These are phyloP conservation scores for Prorops nasuta DNA, from an alignment of 1,140 invertebrate genomes.

Conservation along the genomic window DNA sequence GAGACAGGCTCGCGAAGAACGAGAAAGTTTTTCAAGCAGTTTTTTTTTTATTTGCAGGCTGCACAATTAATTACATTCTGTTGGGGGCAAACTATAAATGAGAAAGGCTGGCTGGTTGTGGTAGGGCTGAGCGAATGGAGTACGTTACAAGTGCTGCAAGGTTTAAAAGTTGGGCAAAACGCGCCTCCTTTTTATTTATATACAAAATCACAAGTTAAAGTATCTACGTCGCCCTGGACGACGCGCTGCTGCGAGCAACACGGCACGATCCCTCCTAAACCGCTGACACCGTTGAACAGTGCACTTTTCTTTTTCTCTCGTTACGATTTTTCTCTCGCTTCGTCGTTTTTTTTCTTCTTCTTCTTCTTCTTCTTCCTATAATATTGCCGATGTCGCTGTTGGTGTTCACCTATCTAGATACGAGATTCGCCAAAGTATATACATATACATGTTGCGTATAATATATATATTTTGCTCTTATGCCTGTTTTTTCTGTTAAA, in stretches of 20 bases:
- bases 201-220: slow-evolving; percentile 47
- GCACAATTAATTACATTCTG: background rate
- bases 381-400: too few species aligned
- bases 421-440: slow-evolving; percentile 6
- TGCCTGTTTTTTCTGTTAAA: slow-evolving; percentile 20
- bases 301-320: slow-evolving; percentile 26
- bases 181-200: slow-evolving; percentile 46
- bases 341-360: slow-evolving; percentile 17
- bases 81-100: background rate
- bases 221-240: slow-evolving; percentile 16
- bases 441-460: too few species aligned
- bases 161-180: slow-evolving; percentile 22
- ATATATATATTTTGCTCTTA: too few species aligned
- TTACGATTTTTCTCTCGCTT: slow-evolving; percentile 20
- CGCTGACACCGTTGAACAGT: slow-evolving; percentile 26
- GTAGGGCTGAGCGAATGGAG: background rate
- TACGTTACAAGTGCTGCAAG: background rate
- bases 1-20: too few species aligned
- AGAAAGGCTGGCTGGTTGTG: background rate
- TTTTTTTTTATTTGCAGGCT: background rate
- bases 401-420: too few species aligned
- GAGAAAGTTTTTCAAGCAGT: background rate
- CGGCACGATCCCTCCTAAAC: slow-evolving; percentile 19
- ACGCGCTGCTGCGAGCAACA: slow-evolving; percentile 20
- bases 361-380: too few species aligned